Evolutionary conservation across 1,140 invertebrate species (phyloP).

Genomic region (Sycophila sp.): DNA sequence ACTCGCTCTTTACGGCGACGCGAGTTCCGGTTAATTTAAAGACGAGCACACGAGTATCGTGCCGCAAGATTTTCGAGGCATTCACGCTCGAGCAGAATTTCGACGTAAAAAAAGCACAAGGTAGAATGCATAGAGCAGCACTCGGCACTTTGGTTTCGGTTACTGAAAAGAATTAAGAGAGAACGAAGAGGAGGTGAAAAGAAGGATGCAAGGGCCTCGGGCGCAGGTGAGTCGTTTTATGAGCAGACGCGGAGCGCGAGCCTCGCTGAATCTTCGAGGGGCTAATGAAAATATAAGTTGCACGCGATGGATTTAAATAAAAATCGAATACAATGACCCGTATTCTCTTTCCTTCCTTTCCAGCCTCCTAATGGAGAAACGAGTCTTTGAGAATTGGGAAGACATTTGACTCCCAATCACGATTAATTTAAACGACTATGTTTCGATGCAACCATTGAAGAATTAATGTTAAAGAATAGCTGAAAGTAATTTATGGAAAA

Average conservation of each 20-base stretch:
- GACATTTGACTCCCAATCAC: too few relatives aligned
- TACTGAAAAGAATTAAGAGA: slow-evolving; percentile 35
- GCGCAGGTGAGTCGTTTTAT: slow-evolving; percentile 58
- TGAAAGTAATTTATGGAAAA: too few relatives aligned
- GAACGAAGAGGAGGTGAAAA: slow-evolving; percentile 3
- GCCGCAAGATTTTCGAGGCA: slow-evolving; percentile 4
- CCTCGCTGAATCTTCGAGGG: slow-evolving; percentile 47
- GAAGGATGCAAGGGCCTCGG: slow-evolving; percentile 44
- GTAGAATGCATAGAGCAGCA: slow-evolving; percentile 25
- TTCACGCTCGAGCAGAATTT: too few relatives aligned
- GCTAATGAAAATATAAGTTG: slow-evolving; percentile 65
- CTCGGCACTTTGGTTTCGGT: slow-evolving; percentile 28
- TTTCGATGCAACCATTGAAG: too few relatives aligned
- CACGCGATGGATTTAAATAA: slow-evolving; percentile 61
- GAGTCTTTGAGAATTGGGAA: too few relatives aligned
- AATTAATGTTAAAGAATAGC: too few relatives aligned
- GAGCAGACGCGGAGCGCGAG: slow-evolving; percentile 36
- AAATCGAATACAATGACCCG: slow-evolving; percentile 53
- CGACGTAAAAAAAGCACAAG: slow-evolving; percentile 13
- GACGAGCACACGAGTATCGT: slow-evolving; percentile 20
- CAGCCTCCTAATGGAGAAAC: too few relatives aligned
- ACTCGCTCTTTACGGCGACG: slow-evolving; percentile 21
- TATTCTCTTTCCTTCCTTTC: too few relatives aligned
- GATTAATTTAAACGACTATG: too few relatives aligned
- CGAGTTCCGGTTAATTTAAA: slow-evolving; percentile 40